These are phyloP conservation scores for Chrysolina oricalcia DNA, from an alignment of 2,888 invertebrate species.

Conservation along the genomic window DNA sequence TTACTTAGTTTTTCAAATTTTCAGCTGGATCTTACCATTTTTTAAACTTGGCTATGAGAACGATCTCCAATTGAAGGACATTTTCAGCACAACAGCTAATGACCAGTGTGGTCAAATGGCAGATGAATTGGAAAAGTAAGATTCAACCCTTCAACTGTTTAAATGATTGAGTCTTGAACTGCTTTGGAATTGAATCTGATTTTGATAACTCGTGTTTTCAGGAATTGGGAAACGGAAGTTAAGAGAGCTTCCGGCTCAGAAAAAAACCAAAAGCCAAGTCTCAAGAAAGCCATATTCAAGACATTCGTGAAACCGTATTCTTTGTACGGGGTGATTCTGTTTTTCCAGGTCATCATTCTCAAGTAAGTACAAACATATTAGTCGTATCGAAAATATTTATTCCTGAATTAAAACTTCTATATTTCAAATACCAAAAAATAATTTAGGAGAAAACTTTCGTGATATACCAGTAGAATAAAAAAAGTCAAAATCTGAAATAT, in stretches of 20 bases:
- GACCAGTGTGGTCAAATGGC: conserved; percentile 80
- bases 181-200: neutral
- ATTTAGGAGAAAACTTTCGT: too few species aligned
- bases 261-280: conserved; percentile 74
- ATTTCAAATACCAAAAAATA: too few species aligned
- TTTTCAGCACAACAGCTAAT: conserved; percentile 77
- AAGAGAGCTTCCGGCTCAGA: conserved; percentile 72
- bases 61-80: conserved; percentile 78
- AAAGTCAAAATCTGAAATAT: too few species aligned
- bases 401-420: too few species aligned
- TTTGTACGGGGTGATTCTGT: conserved; percentile 76
- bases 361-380: conserved; percentile 71
- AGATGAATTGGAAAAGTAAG: conserved; percentile 77
- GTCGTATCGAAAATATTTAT: too few species aligned
- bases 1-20: conserved; percentile 45
- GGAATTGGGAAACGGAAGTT: conserved; percentile 78
- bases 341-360: conserved; percentile 75
- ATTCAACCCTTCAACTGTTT: neutral
- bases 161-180: too few species aligned
- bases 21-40: conserved; percentile 80
- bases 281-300: conserved; percentile 76
- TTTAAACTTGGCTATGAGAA: conserved; percentile 78
- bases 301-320: conserved; percentile 78
- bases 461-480: too few species aligned
- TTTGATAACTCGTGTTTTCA: conserved; percentile 67